A percentile compares a stretch with the other conserved stretches of the same genome.
phyloP scores from a whole-genome alignment of 2,113 vertebrate species.

The Vicugna pacos region DNA sequence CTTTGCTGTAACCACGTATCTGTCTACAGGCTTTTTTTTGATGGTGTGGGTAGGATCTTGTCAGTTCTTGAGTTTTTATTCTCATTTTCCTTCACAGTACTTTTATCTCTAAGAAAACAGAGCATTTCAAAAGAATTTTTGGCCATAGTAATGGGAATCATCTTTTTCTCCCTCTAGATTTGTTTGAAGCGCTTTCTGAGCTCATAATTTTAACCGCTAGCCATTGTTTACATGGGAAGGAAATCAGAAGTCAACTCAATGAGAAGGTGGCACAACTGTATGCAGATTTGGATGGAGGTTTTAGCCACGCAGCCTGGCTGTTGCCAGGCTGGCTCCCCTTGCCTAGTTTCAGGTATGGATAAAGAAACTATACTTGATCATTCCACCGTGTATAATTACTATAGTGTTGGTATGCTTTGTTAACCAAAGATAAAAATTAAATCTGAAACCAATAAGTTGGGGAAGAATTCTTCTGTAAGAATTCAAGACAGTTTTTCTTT shows the following conservation, averaged over 20 bases:
- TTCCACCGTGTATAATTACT: not conserved
- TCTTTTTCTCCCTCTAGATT: conserved; percentile 86
- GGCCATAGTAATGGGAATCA: conserved; percentile 20
- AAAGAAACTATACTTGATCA: not conserved
- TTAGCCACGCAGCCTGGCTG: conserved; percentile 96
- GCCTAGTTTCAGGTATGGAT: conserved; percentile 96
- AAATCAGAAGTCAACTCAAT: conserved; percentile 93
- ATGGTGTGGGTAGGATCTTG: not conserved
- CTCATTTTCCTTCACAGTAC: not conserved
- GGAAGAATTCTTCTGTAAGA: conserved; percentile 31
- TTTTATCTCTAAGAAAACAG: conserved; percentile 41
- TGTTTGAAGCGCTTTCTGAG: conserved; percentile 97
- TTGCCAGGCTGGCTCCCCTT: conserved; percentile 97
- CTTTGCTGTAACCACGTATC: not conserved
- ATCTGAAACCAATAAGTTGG: conserved; percentile 7
- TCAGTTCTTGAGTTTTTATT: not conserved
- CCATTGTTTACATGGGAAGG: conserved; percentile 96
- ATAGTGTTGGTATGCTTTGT: conserved; percentile 34
- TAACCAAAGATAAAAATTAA: conserved; percentile 37
- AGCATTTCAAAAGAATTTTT: not conserved
- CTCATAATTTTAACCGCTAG: conserved; percentile 99
- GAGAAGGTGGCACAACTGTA: conserved; percentile 96
- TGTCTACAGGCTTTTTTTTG: not conserved
- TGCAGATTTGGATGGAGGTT: conserved; percentile 96
- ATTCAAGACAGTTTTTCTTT: conserved; percentile 34